Base-by-base conservation (phyloP, 2,797 vertebrate species). In the Acomys russatus region DNA sequence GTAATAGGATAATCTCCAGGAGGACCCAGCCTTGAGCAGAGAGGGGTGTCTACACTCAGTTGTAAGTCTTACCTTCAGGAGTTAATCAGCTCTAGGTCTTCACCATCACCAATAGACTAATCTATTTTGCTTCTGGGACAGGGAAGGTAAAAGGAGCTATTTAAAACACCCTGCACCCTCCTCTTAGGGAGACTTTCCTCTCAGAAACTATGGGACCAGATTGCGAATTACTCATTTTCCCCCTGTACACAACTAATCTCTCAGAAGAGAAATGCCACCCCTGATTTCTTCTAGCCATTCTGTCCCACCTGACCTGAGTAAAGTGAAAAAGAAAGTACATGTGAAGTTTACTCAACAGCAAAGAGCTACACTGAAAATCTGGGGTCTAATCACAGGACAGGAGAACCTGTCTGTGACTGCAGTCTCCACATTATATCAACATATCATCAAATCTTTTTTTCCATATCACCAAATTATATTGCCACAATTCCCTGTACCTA, bases 371-470 rank as follows among this genome's bases (percentile, higher is more conserved):
- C 18, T 35, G 15, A 63, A n/a, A 49, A 18, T 30, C 22, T 49
- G 23, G 30, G 49, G n/a, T 9, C 6, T 66, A 6, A 82, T 92
- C 30, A 30, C 5, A 82, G 23, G 49, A 73, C 18, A 30, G 14
- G 0, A 78, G 33, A 35, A 56, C 9, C 20, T n/a, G n/a, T n/a
- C n/a, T n/a, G n/a, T n/a, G n/a, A 18, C 23, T 25, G 0, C 6
- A 4, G 5, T 25, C 23, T 59, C 10, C 12, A 23, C 9, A 38
- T 11, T 2, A 18, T 35, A 20, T 5, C 5, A 3, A 22, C 28
- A 30, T 11, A 18, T 79, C 23, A 85, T 8, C 44, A 17, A 92
- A 59, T 6, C 1, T 3, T 35, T 44, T 44, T 44, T 5, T 4
- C 28, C 28, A 30, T 17, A 18, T 79, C 23, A 85, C 11, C 44